phyloP scores from a whole-genome alignment of 2,888 invertebrate genomes.

The Diarsia mendica region DNA sequence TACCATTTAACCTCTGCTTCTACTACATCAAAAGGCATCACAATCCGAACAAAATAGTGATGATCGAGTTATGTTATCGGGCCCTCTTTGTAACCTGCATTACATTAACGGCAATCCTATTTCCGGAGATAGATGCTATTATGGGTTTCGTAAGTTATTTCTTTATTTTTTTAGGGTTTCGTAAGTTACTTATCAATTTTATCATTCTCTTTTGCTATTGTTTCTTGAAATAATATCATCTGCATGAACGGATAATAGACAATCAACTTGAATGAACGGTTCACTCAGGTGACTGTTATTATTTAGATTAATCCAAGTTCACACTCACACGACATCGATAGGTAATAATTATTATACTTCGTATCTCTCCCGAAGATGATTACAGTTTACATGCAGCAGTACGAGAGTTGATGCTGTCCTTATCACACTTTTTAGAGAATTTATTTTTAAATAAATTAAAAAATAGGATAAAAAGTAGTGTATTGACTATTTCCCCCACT shows the following conservation, averaged over 20 bases:
- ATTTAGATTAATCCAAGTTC: too few species aligned
- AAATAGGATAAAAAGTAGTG: too few species aligned
- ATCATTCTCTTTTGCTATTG: background rate
- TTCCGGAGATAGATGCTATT: slow-evolving; percentile 79
- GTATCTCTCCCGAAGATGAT: too few species aligned
- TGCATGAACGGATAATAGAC: background rate
- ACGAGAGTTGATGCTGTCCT: too few species aligned
- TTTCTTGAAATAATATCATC: background rate
- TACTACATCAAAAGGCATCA: slow-evolving; percentile 74
- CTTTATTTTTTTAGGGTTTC: too few species aligned
- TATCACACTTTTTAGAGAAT: too few species aligned
- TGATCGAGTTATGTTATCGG: slow-evolving; percentile 77
- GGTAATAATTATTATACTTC: too few species aligned
- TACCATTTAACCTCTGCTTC: slow-evolving; percentile 80
- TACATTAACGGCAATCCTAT: slow-evolving; percentile 71
- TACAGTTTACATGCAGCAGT: too few species aligned
- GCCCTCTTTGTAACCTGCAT: slow-evolving; percentile 72
- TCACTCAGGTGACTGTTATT: background rate
- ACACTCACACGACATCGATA: too few species aligned
- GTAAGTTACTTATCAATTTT: slow-evolving; percentile 4
- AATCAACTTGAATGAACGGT: background rate
- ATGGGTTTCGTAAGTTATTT: slow-evolving; percentile 84
- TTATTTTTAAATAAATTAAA: too few species aligned
- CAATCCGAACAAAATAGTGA: slow-evolving; percentile 38
- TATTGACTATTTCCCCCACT: too few species aligned